Evolutionary conservation across 1,140 invertebrate species (phyloP), one percentile per base, ranked within the genome.

Genomic region (Bombus vancouverensis): DNA sequence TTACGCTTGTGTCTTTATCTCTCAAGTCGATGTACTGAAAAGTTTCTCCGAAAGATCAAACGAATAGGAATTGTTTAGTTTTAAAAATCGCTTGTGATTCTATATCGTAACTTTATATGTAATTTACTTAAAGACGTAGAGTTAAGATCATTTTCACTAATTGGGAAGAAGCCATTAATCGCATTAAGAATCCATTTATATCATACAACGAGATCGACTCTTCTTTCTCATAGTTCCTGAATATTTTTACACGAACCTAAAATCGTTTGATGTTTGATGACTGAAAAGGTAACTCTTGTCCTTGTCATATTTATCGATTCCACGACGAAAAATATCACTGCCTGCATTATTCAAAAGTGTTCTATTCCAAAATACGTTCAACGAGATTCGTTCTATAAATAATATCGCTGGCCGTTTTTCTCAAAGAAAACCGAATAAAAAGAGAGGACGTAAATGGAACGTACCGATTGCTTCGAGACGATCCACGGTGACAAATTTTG

Each of bases 391-490:
- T 68, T 68, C 59, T 68, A 10, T 32, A 4, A n/a, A 53, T 82
- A 47, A 9, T 32, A 34, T n/a, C 15, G 10, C 6, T 34, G 13
- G 28, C 68, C 59, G 9, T 42, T 65, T 6, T 44, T 28, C 25
- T 15, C 22, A 8, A 39, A 47, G 0, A 53, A 15, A 39, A 53
- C 6, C 6, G 47, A 47, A 47, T 28, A 32, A 28, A 22, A 6
- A 37, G 4, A 77, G 18, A 76, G 25, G 12, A 6, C 1, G 5
- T 65, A 62, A 22, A 37, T n/a, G 25, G 42, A 76, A 68, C n/a
- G 71, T 74, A 82, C 66, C 84, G 66, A 87, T 78, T 71, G 85
- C 47, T 66, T 88, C 71, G 80, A 68, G 86, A 90, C 89, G 89
- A 90, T 90, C 88, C 76, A 74, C 72, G 83, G 78, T 47, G 75